Evolutionary conservation across 2,888 invertebrate genomes (phyloP).

Genomic region (Aricia artaxerxes): DNA sequence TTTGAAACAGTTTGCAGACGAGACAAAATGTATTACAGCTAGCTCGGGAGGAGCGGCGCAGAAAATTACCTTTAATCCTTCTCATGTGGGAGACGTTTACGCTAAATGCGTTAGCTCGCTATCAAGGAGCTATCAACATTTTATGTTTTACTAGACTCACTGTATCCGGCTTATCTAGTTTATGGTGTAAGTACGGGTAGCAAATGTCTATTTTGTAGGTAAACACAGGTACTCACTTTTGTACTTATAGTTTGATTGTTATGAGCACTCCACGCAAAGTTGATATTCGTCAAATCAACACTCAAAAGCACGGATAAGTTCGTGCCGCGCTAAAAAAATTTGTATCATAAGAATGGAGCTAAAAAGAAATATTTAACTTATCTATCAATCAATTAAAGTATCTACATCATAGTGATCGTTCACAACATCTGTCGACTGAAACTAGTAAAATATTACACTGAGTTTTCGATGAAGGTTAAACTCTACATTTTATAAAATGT

Average conservation of each 20-base stretch:
- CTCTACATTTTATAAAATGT: background rate
- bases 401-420: background rate
- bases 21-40: conserved; percentile 16
- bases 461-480: background rate
- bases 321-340: no score
- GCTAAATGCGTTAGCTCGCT: conserved; percentile 25
- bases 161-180: background rate
- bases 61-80: conserved; percentile 29
- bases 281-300: background rate
- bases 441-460: background rate
- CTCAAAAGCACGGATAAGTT: no score
- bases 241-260: background rate
- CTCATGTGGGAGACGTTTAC: conserved; percentile 25
- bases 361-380: no score
- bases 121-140: conserved; percentile 13
- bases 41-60: conserved; percentile 17
- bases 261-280: background rate
- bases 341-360: no score
- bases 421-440: background rate
- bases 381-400: no score
- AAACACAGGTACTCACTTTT: background rate
- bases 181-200: background rate
- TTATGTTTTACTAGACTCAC: background rate
- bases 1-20: conserved; percentile 21
- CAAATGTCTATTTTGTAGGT: background rate